phyloP scores from a whole-genome alignment of 2,797 vertebrate genomes.

The Peromyscus attwateri region DNA sequence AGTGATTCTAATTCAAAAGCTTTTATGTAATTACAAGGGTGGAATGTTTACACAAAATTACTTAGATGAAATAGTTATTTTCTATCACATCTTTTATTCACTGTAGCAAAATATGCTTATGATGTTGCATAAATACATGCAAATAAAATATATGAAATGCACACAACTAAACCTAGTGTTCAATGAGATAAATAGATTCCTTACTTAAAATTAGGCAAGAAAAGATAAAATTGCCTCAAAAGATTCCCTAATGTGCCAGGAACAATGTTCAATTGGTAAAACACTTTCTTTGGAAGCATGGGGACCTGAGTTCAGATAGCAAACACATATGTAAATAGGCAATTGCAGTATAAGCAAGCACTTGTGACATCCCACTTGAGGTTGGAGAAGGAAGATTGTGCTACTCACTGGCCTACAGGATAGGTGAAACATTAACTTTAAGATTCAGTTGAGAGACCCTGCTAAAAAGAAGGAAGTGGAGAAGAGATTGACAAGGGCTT shows the following conservation, averaged over 20 bases:
- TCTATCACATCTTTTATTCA: conserved; percentile 84
- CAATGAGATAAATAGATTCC: not conserved
- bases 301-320: not conserved
- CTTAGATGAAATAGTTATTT: conserved; percentile 66
- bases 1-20: not conserved
- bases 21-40: not conserved
- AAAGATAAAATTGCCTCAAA: not conserved
- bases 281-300: not conserved
- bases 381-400: not conserved
- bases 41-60: not conserved
- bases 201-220: not conserved
- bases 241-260: not conserved
- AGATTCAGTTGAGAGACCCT: not conserved
- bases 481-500: not conserved
- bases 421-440: not conserved
- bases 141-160: conserved; percentile 49
- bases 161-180: not conserved
- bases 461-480: not conserved
- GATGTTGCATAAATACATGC: conserved; percentile 79
- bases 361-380: too few relatives aligned
- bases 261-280: not conserved
- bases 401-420: not conserved
- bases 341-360: not conserved
- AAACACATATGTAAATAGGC: not conserved
- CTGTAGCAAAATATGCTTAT: conserved; percentile 85